Evolutionary conservation across 2,113 vertebrate species (phyloP).

Genomic region (Tylochromis polylepis): DNA sequence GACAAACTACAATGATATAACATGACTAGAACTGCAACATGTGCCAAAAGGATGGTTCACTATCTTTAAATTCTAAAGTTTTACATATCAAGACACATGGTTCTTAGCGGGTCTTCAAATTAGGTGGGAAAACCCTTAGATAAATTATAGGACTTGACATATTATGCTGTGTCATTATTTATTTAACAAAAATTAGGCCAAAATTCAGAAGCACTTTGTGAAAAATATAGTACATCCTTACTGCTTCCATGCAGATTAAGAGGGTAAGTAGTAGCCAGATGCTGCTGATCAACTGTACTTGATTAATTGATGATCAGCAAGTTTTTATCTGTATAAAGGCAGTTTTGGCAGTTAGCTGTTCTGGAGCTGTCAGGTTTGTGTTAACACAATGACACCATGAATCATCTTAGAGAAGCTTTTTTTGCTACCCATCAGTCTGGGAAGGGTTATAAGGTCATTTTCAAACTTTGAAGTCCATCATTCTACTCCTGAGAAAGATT

Average conservation of each 20-base stretch:
- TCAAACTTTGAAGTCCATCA: background rate
- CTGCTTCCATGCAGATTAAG: background rate
- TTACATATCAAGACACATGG: background rate
- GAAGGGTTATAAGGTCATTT: background rate
- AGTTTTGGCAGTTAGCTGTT: background rate
- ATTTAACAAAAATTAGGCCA: background rate
- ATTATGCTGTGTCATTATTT: fast-evolving
- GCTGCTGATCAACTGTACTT: background rate
- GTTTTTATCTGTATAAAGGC: background rate
- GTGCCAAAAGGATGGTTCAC: background rate
- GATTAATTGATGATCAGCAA: background rate
- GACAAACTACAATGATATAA: background rate
- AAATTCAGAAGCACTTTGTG: too few species aligned
- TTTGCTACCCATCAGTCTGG: background rate
- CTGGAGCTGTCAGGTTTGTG: background rate
- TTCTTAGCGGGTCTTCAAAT: background rate
- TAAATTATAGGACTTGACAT: background rate
- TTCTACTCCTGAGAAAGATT: background rate
- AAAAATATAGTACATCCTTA: background rate
- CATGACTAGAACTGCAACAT: background rate
- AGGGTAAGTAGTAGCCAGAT: background rate
- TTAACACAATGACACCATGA: background rate
- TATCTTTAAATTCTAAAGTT: background rate
- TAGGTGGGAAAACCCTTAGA: background rate
- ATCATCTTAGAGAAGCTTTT: background rate